A percentile compares a stretch with the other conserved stretches of the same genome.
Conservation (phyloP, 2,113 vertebrate genomes). For the Fregetta grallaria region DNA sequence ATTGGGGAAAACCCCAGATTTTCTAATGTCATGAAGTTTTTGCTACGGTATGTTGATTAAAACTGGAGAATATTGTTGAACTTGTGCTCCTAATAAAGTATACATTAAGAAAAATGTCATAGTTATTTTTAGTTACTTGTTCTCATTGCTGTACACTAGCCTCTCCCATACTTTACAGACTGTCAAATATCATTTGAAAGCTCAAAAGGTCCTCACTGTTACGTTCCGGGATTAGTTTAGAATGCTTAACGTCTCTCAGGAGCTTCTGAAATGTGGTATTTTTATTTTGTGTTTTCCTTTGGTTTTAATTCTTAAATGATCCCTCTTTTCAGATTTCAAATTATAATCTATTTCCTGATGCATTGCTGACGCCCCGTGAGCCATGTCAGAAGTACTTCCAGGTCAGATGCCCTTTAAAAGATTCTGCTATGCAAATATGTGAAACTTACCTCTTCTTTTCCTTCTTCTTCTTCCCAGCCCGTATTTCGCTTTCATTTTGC, state of each 20-base stretch:
- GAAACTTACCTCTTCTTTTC: background rate
- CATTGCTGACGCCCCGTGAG: constrained; percentile 73
- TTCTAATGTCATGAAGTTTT: background rate
- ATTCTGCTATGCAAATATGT: constrained; percentile 57
- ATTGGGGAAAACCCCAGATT: background rate
- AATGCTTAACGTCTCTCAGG: background rate
- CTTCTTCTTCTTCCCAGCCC: background rate
- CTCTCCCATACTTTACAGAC: background rate
- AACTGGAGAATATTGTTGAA: background rate
- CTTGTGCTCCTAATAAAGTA: background rate
- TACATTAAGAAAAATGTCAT: background rate
- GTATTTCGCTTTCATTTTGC: constrained; percentile 21
- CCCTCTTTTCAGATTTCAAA: constrained; percentile 82
- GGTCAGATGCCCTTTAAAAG: constrained; percentile 77
- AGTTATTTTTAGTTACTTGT: background rate
- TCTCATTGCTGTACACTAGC: background rate
- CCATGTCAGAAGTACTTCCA: constrained; percentile 85
- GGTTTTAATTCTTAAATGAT: constrained; percentile 79
- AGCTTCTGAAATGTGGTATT: constrained; percentile 45
- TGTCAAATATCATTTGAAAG: background rate
- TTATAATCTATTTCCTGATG: constrained; percentile 77
- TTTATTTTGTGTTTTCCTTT: constrained; percentile 64
- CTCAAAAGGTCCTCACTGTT: background rate
- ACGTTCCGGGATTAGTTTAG: background rate
- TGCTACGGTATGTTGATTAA: background rate